These are phyloP conservation scores for Hyppa rectilinea DNA, from an alignment of 2,888 invertebrate genomes.

Conservation along the genomic window DNA sequence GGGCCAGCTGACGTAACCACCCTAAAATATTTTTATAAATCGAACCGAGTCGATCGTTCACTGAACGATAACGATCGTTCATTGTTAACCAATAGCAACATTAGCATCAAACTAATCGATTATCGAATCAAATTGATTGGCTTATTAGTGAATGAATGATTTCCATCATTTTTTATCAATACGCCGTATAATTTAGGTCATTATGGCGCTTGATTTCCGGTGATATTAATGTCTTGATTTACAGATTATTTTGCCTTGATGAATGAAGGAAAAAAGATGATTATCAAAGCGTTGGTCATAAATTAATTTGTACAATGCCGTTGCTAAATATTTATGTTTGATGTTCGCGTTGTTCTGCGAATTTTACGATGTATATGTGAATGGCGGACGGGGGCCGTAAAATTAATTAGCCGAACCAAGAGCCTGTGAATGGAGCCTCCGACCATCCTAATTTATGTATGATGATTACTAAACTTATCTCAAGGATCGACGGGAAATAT, in stretches of 20 bases:
- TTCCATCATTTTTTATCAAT: slow-evolving; percentile 55
- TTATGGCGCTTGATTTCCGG: slow-evolving; percentile 49
- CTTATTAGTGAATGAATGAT: slow-evolving; percentile 61
- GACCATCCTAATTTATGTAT: slow-evolving; percentile 54
- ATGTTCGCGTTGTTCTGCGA: slow-evolving; percentile 69
- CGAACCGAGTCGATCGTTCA: slow-evolving; percentile 50
- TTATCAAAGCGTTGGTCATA: slow-evolving; percentile 68
- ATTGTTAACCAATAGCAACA: slow-evolving; percentile 61
- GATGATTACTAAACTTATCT: slow-evolving; percentile 45
- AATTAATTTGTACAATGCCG: slow-evolving; percentile 75
- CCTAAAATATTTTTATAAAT: slow-evolving; percentile 61
- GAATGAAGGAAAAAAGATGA: slow-evolving; percentile 41
- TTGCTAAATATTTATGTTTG: slow-evolving; percentile 66
- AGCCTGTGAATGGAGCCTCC: slow-evolving; percentile 66
- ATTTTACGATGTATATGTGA: slow-evolving; percentile 60
- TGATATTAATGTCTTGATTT: slow-evolving; percentile 53
- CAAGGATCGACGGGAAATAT: slow-evolving; percentile 49
- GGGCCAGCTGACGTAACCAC: slow-evolving; percentile 74
- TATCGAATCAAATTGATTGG: slow-evolving; percentile 62
- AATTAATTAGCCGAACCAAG: slow-evolving; percentile 76
- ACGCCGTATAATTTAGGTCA: slow-evolving; percentile 53
- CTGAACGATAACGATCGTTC: slow-evolving; percentile 56
- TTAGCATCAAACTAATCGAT: slow-evolving; percentile 58
- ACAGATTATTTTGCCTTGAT: slow-evolving; percentile 40
- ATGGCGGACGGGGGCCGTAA: slow-evolving; percentile 68